These are phyloP conservation scores for Brachyptera putata DNA, from an alignment of 2,888 invertebrate species.

Conservation along the genomic window DNA sequence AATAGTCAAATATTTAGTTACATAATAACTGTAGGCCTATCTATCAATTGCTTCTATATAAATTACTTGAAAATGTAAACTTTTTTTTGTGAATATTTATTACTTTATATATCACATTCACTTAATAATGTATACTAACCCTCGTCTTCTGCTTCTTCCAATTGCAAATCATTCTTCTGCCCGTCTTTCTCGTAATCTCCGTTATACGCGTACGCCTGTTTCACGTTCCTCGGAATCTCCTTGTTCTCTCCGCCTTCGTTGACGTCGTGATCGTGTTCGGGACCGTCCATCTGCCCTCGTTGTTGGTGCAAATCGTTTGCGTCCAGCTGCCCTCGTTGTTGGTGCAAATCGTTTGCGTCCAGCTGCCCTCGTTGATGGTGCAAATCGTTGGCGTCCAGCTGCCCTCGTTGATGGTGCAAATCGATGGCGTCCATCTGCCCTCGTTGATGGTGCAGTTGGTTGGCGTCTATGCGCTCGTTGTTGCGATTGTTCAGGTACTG, in stretches of 20 bases:
- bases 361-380: neutral
- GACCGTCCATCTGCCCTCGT: neutral
- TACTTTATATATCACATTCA: too few relatives aligned
- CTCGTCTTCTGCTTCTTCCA: conserved; percentile 47
- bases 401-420: neutral
- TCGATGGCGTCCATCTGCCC: neutral
- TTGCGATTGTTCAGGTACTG: conserved; percentile 4
- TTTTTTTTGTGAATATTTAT: too few relatives aligned
- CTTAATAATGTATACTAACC: conserved; percentile 39
- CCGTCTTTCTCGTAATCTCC: conserved; percentile 37
- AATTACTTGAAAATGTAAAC: too few relatives aligned
- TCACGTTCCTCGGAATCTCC: conserved; percentile 37
- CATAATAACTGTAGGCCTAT: too few relatives aligned
- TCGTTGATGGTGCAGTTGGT: neutral
- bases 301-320: neutral
- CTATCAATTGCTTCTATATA: too few relatives aligned
- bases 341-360: neutral
- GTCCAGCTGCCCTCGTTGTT: neutral
- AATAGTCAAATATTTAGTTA: too few relatives aligned
- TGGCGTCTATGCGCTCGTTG: neutral
- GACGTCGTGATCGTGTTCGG: conserved; percentile 29
- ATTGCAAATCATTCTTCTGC: conserved; percentile 37
- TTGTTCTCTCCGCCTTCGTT: conserved; percentile 27
- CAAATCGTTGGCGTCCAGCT: neutral
- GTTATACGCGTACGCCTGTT: conserved; percentile 24